These are phyloP conservation scores for Anodontia alba DNA, from an alignment of 2,888 invertebrate species.

Conservation along the genomic window DNA sequence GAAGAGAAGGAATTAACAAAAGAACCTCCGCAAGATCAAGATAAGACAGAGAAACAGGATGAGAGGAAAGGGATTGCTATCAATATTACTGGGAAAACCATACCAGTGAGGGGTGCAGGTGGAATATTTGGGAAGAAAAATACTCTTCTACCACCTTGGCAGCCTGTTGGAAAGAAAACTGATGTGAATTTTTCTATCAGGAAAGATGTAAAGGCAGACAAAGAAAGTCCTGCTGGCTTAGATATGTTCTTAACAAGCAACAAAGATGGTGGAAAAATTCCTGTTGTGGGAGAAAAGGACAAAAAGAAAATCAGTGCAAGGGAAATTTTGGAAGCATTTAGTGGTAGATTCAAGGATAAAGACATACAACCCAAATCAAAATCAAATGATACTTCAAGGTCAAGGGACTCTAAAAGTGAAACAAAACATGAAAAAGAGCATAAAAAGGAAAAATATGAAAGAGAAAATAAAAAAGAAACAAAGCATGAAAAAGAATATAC, in stretches of 20 bases:
- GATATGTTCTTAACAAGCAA: slow-evolving; percentile 67
- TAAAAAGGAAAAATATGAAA: neutral
- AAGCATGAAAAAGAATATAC: neutral
- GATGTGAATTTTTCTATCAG: slow-evolving; percentile 26
- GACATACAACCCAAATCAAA: slow-evolving; percentile 28
- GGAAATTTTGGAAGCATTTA: slow-evolving; percentile 61
- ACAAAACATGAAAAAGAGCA: neutral
- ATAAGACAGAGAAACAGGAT: slow-evolving; percentile 34
- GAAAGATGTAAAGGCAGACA: slow-evolving; percentile 39
- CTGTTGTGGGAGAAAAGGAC: slow-evolving; percentile 46
- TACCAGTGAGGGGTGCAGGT: slow-evolving; percentile 32
- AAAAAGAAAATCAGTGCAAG: slow-evolving; percentile 62
- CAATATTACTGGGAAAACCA: slow-evolving; percentile 28
- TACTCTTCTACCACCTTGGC: slow-evolving; percentile 66
- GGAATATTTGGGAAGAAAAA: slow-evolving; percentile 49
- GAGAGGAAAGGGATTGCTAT: slow-evolving; percentile 56
- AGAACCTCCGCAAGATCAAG: slow-evolving; percentile 11
- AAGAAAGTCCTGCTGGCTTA: slow-evolving; percentile 52
- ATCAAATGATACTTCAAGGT: slow-evolving; percentile 11
- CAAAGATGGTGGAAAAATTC: slow-evolving; percentile 58
- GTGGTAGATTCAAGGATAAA: slow-evolving; percentile 54
- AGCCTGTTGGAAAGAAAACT: slow-evolving; percentile 60
- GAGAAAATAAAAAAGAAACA: slow-evolving; percentile 5
- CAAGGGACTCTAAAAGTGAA: slow-evolving; percentile 2
- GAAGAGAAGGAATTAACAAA: slow-evolving; percentile 35